Evolutionary conservation across 2,113 vertebrate species (phyloP), one percentile per base, ranked within the genome.

Genomic region (Rhinolophus sinicus): DNA sequence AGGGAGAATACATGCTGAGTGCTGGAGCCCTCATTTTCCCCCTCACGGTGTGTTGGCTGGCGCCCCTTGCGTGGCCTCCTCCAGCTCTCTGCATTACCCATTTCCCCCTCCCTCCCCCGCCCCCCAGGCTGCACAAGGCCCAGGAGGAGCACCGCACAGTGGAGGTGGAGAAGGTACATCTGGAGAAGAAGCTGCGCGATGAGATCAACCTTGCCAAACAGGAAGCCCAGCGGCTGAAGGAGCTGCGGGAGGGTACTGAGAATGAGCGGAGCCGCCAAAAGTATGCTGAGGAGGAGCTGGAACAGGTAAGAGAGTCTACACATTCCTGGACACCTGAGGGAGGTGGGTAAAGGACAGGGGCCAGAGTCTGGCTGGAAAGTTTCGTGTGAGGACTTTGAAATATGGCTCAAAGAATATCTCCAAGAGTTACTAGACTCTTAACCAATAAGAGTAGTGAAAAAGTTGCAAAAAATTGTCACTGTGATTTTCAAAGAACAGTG

Each of bases 151-250:
- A 99, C 72, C 99, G 99, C 58, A 99, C 99, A 0, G 99, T 99
- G 72, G 99, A 99, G 97, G 99, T 99, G 94, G 99, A 99, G 93
- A 99, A 99, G 98, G 99, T 99, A 22, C 99, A 99, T 93, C 98
- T 99, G 98, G 99, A 99, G 98, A 99, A 99, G 99, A 99, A 99
- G 93, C 98, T 99, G 82, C 99, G 99, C 18, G 99, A 99, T 1
- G 99, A 99, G 98, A 99, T 99, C 98, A 99, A 99, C 84, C 88
- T 99, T 0, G 99, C 99, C 97, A 99, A 99, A 98, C 99, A 99
- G 98, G 99, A 99, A 97, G 99, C 99, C 0, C 99, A 99, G 35
- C 96, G 99, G 44, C 98, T 99, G n/a, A 99, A 99, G 40, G 99
- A 99, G 97, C 99, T 99, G 21, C 99, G 99, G 1, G 99, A 99